Evolutionary conservation across 1,140 invertebrate species (phyloP).

Genomic region (Brevipalpus yothersi): DNA sequence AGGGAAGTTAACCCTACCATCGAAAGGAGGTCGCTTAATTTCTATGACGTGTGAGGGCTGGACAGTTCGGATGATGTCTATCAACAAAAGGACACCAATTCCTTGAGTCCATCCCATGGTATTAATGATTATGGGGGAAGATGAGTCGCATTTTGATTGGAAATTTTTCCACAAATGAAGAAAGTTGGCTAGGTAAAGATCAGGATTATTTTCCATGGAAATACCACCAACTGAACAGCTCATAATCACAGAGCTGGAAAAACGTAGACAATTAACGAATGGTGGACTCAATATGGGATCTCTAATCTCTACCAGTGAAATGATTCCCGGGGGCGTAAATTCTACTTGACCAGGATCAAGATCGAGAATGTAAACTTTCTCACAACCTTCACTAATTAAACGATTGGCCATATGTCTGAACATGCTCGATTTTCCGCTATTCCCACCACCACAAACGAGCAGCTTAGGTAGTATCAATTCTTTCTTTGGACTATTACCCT

Average conservation of each 20-base stretch:
- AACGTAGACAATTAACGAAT: conserved; percentile 2
- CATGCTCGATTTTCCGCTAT: conserved; percentile 9
- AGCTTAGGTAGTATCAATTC: background rate
- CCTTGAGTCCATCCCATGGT: conserved; percentile 8
- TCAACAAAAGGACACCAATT: conserved; percentile 6
- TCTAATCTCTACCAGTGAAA: background rate
- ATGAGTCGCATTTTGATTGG: conserved; percentile 1
- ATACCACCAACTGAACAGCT: background rate
- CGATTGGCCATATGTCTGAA: conserved; percentile 7
- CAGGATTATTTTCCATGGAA: background rate
- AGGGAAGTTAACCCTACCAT: background rate
- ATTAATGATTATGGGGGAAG: background rate
- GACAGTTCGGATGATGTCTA: conserved; percentile 3
- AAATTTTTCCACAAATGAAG: background rate
- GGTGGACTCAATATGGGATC: background rate
- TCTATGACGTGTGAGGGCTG: conserved; percentile 6
- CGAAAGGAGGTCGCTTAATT: background rate
- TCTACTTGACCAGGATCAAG: conserved; percentile 10
- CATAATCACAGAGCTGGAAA: background rate
- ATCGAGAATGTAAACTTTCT: conserved; percentile 2
- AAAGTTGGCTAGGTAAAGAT: background rate
- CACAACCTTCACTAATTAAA: background rate
- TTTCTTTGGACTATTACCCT: no score
- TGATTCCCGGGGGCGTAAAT: conserved; percentile 3
- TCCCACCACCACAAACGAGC: conserved; percentile 4